Evolutionary conservation across 1,140 invertebrate genomes (phyloP).

Genomic region (Psix sp.): DNA sequence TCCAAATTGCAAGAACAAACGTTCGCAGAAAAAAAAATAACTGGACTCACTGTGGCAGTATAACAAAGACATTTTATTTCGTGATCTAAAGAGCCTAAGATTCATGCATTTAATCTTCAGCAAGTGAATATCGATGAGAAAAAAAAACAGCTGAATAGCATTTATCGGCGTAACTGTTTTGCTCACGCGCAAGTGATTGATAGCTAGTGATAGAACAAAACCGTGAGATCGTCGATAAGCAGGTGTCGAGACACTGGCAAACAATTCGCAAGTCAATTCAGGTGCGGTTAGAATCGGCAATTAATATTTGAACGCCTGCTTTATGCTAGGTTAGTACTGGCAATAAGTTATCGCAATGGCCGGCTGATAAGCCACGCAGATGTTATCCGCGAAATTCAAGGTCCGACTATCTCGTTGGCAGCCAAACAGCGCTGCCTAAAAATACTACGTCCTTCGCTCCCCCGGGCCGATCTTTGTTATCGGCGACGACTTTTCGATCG

Average conservation of each 20-base stretch:
- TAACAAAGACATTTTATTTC: slow-evolving; percentile 8
- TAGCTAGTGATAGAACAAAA: slow-evolving; percentile 27
- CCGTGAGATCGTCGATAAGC: slow-evolving; percentile 32
- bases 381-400: slow-evolving; percentile 78
- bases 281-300: slow-evolving; percentile 68
- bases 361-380: slow-evolving; percentile 75
- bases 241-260: slow-evolving; percentile 1
- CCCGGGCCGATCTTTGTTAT: too few species aligned
- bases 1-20: slow-evolving; percentile 4
- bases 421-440: slow-evolving; percentile 76
- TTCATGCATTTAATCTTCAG: slow-evolving; percentile 20
- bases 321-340: slow-evolving; percentile 77
- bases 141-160: slow-evolving; percentile 23
- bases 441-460: slow-evolving; percentile 75
- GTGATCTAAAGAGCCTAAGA: background rate
- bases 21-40: slow-evolving; percentile 3
- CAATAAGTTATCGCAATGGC: slow-evolving; percentile 71
- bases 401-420: slow-evolving; percentile 75
- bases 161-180: slow-evolving; percentile 29
- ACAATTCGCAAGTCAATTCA: slow-evolving; percentile 64
- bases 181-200: slow-evolving; percentile 12
- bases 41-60: slow-evolving; percentile 35
- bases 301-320: slow-evolving; percentile 76
- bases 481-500: too few species aligned
- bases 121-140: slow-evolving; percentile 18